Percentiles rank a stretch among this genome's conserved stretches.
Conservation (phyloP, 1,140 invertebrate species). For the Bombyx mandarina region DNA sequence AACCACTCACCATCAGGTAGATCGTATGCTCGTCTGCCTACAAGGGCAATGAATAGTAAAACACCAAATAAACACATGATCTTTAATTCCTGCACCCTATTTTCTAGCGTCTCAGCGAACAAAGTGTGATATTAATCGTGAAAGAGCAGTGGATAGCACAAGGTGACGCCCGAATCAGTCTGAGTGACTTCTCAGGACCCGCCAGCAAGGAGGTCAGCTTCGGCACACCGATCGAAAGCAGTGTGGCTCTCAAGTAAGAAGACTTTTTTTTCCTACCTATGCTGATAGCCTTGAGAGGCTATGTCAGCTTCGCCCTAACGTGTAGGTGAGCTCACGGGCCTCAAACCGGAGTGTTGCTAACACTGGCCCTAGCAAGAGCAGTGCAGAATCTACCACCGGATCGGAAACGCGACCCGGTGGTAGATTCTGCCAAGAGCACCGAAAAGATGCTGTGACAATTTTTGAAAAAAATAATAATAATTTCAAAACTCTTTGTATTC, state of each 20-base stretch:
- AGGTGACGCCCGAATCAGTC: slow-evolving; percentile 24
- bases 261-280: neutral
- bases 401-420: no score
- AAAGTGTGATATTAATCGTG: slow-evolving; percentile 35
- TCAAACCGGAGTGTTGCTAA: no score
- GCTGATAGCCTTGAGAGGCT: no score
- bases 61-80: no score
- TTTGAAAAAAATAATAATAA: neutral
- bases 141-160: slow-evolving; percentile 47
- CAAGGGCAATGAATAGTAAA: no score
- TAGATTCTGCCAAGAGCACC: neutral
- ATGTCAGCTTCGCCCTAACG: no score
- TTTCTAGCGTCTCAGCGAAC: slow-evolving; percentile 2
- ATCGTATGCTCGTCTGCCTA: no score
- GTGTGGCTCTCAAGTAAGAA: slow-evolving; percentile 27
- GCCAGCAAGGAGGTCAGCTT: slow-evolving; percentile 11
- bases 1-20: no score
- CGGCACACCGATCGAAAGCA: slow-evolving; percentile 26
- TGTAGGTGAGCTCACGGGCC: no score
- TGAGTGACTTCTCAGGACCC: slow-evolving; percentile 18
- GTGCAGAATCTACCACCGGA: neutral
- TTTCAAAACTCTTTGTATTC: neutral
- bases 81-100: no score
- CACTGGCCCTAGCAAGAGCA: no score
- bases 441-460: neutral